phyloP scores from a whole-genome alignment of 2,113 vertebrate genomes.

The Pedionomus torquatus region DNA sequence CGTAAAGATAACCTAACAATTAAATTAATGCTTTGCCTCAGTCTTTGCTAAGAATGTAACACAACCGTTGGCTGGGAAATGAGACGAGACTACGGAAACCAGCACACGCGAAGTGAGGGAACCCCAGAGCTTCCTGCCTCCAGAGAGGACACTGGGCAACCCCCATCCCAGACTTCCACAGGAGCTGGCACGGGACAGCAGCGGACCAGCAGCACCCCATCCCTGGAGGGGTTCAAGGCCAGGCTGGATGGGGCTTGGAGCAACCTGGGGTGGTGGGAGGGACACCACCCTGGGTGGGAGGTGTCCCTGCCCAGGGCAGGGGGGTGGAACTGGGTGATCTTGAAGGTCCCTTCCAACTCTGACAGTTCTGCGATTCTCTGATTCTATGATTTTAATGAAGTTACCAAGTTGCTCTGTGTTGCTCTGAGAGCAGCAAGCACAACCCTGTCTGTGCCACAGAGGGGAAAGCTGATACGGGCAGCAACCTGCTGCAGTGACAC shows the following conservation, averaged over 20 bases:
- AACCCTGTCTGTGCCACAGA: accelerated
- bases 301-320: too few relatives aligned
- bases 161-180: neutral
- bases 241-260: too few relatives aligned
- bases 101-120: neutral
- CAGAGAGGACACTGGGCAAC: neutral
- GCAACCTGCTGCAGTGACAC: neutral
- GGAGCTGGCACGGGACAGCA: neutral
- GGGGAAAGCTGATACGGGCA: neutral
- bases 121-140: neutral
- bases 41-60: too few relatives aligned
- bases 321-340: too few relatives aligned
- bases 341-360: too few relatives aligned
- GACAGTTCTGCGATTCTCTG: too few relatives aligned
- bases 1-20: neutral
- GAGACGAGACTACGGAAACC: neutral
- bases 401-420: neutral
- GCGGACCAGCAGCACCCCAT: neutral
- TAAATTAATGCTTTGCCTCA: neutral
- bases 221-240: too few relatives aligned
- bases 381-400: too few relatives aligned
- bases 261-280: too few relatives aligned
- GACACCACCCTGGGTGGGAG: too few relatives aligned
- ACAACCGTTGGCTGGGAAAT: neutral
- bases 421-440: neutral